Base-by-base conservation (phyloP, 2,888 invertebrate genomes). In the Formica aserva region DNA sequence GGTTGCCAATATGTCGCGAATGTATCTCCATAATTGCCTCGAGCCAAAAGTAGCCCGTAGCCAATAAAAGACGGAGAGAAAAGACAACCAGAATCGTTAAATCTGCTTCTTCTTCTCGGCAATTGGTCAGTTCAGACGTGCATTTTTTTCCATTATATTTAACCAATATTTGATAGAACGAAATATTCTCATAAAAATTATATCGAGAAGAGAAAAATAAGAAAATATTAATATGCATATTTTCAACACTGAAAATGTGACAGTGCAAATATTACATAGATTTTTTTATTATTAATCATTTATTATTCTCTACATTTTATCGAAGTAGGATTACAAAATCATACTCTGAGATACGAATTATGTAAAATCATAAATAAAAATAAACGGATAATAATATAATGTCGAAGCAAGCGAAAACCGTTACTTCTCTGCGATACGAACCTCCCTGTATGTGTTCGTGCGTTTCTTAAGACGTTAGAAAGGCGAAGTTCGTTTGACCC, bases 1-100 rank as follows among this genome's bases (percentile, higher is more conserved):
- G 88, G 83, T 92, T 94, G 94, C 94, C 94, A 94, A 94, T 94
- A 94, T 94, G 94, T 93, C 91, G 91, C 91, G 90, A 88, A 91
- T 91, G 86, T 90, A 93, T 94, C 92, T 92, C 91, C 93, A 93
- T 94, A 94, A 94, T 93, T 92, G 91, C 92, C 92, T 87, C 89
- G 91, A 90, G 52, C 52, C 52, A 52, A 92, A 92, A 92, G 90
- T 92, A 91, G 89, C 91, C 88, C 89, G 88, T 89, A 86, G 91
- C 92, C 92, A 93, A 94, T 94, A 94, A 94, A 90, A 87, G 82
- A 82, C 85, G 69, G 69, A 91, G 90, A 91, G 87, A 87, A 87
- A 85, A 85, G 81, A 72, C 5, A 67, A 67, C 32, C 22, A 76
- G 60, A 65, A 86, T 89, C 88, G 89, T 86, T 86, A 81, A 87